Base-by-base conservation (phyloP, 2,888 invertebrate species). In the Axea sp. region DNA sequence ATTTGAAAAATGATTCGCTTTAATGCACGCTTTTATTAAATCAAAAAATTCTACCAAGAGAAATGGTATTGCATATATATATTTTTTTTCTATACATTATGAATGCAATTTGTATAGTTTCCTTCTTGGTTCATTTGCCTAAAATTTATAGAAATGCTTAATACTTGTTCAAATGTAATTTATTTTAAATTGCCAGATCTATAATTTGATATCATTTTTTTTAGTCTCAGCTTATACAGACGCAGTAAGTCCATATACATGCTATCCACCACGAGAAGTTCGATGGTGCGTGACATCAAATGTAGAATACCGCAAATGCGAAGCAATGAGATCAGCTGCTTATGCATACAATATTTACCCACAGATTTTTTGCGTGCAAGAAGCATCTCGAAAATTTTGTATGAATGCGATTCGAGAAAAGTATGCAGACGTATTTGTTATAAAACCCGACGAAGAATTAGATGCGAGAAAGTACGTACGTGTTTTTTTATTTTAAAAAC, bases 311-410 rank as follows among this genome's bases (percentile, higher is more conserved):
- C 90, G 91, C 45, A 96, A 96, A 82, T 97, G 97, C 83, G 90
- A 92, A 0, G 94, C 94, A 92, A 84, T 96, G 80, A 90, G 92
- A 65, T 93, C 94, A 77, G 93, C 93, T 0, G 92, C 93, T 0
- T 90, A 91, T 0, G 93, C 94, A 1, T 92, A 93, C 79, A 94
- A 95, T 0, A 89, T 95, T 0, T 90, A 93, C 73, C 97, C 97
- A 0, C 92, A 93, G 7, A 88, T 98, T 9, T 93, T 94, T 75
- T 98, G 97, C 83, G 88, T 92, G 3, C 89, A 91, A 76, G 91
- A 92, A 0, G 87, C 88, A 1, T 90, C 89, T 75, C 85, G 90
- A 1, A 89, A 90, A 3, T 91, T 90, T 7, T 96, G 96, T 81
- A 90, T 96, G 89, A 87, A 90, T 15, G 91, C 92, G 0, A 90